phyloP scores from a whole-genome alignment of 2,113 vertebrate species.

The Aldabrachelys gigantea region DNA sequence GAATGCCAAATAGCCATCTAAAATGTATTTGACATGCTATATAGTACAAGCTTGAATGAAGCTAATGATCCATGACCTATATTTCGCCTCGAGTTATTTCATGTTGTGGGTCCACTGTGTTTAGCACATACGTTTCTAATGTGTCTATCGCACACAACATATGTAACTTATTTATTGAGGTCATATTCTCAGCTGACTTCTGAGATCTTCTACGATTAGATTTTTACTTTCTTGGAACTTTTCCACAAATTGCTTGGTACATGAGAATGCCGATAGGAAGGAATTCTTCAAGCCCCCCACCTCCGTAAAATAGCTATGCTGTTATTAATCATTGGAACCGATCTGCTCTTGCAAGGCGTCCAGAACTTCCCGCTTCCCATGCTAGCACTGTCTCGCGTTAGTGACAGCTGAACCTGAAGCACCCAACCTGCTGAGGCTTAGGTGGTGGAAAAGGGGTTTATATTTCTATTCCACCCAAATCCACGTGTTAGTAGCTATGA shows the following conservation, averaged over 20 bases:
- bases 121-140: neutral
- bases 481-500: neutral
- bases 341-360: neutral
- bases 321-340: rapidly evolving
- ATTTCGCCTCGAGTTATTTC: neutral
- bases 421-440: neutral
- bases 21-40: neutral
- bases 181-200: neutral
- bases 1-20: neutral
- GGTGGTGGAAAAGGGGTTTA: neutral
- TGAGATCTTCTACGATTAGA: neutral
- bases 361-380: neutral
- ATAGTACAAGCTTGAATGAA: neutral
- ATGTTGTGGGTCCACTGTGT: neutral
- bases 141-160: neutral
- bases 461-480: neutral
- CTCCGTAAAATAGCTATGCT: neutral
- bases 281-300: no score
- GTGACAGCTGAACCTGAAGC: neutral
- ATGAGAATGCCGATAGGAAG: neutral
- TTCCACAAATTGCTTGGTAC: neutral
- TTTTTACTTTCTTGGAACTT: constrained; percentile 29
- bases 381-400: neutral
- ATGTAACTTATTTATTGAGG: neutral
- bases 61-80: neutral